Evolutionary conservation across 1,140 invertebrate species (phyloP).

Genomic region (Euwallacea fornicatus): DNA sequence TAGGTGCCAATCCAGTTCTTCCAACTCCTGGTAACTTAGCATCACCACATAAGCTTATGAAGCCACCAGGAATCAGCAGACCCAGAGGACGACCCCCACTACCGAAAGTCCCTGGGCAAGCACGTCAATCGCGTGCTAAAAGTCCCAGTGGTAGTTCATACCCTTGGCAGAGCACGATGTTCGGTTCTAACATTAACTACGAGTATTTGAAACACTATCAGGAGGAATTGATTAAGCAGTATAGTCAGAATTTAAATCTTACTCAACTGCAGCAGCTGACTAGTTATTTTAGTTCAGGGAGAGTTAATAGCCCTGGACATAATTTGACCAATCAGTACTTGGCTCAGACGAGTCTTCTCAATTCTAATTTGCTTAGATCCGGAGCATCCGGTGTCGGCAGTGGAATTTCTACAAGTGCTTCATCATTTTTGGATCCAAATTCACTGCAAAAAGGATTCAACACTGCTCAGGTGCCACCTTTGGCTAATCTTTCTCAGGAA

Average conservation of each 20-base stretch:
- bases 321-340: conserved; percentile 39
- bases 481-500: conserved; percentile 12
- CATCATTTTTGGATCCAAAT: conserved; percentile 12
- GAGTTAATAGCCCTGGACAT: conserved; percentile 39
- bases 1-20: conserved; percentile 38
- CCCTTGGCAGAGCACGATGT: conserved; percentile 41
- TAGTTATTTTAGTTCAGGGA: conserved; percentile 41
- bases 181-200: conserved; percentile 35
- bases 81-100: conserved; percentile 51
- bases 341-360: conserved; percentile 18
- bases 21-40: conserved; percentile 42
- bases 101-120: conserved; percentile 45
- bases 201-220: conserved; percentile 50
- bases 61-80: conserved; percentile 45
- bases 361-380: conserved; percentile 5
- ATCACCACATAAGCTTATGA: conserved; percentile 33
- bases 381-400: neutral
- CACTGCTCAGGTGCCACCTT: conserved; percentile 8
- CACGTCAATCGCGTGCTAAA: conserved; percentile 39
- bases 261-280: conserved; percentile 43
- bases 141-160: conserved; percentile 39
- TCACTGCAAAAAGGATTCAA: conserved; percentile 13
- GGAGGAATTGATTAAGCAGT: conserved; percentile 50
- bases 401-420: neutral
- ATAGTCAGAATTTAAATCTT: conserved; percentile 47